Base-by-base conservation (phyloP, 1,140 invertebrate genomes). In the Trissolcus basalis region DNA sequence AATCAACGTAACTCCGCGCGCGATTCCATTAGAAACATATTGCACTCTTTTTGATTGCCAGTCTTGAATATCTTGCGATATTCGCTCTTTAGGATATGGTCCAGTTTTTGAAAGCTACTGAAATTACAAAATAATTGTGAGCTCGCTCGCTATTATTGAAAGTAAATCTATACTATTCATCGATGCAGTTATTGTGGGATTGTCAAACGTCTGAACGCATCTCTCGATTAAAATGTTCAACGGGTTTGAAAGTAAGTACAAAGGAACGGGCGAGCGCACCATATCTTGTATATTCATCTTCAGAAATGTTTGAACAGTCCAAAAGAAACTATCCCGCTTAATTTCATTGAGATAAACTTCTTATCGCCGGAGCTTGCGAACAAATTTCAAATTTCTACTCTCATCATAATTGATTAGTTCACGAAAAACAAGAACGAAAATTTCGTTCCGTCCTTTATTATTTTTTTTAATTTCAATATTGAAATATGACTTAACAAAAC, bases 131-230 rank as follows among this genome's bases (percentile, higher is more conserved):
- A 44, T 44, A 44, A 44, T 44, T 44, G 43, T 13, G 43, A 44
- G 43, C 8, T 44, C 7, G 43, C 43, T 12, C 12, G 43, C 12
- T 13, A 8, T 44, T 44, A 44, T 8, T 13, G 43, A 44, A 44
- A 43, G 39, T 44, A 44, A 44, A 44, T 3, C 19, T 6, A 6
- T 13, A 44, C 43, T 44, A 44, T 44, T 44, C 43, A 44, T 44
- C 13, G 43, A n/a, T 44, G 13, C 43, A 14, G 43, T 44, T 44
- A 44, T 27, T 44, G 43, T 44, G 0, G 43, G 12, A 44, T 12
- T 13, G 43, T 44, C 43, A 44, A 44, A 44, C 12, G 43, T 44
- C 36, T n/a, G 43, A 44, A 44, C 43, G 19, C 19, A 44, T 44
- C 12, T 44, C 7, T 44, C 43, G 43, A 44, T 44, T 44, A 44